Conservation (phyloP, 2,888 invertebrate species). For the Harpalus rufipes region DNA sequence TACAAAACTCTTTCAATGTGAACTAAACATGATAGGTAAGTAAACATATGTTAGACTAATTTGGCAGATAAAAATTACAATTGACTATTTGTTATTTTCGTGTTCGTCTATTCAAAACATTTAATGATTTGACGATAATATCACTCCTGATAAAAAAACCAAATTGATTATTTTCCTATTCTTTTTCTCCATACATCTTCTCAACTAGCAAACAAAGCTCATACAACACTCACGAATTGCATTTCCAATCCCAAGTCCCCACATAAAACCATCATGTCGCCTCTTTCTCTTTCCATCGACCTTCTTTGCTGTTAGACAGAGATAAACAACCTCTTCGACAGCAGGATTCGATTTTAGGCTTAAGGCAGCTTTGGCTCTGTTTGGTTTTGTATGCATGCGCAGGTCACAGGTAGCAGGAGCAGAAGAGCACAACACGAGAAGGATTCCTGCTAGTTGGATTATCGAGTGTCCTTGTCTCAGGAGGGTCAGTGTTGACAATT, state of each 20-base stretch:
- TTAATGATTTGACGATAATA: neutral
- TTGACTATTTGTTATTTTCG: no score
- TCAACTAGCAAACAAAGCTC: conserved; percentile 44
- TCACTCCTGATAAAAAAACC: neutral
- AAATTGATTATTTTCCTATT: neutral
- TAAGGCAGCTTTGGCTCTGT: conserved; percentile 58
- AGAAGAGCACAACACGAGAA: conserved; percentile 23
- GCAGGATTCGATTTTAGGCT: conserved; percentile 64
- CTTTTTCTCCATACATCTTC: neutral
- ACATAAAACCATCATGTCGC: conserved; percentile 43
- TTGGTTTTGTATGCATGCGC: conserved; percentile 59
- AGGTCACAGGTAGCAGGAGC: conserved; percentile 17
- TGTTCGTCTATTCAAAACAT: neutral
- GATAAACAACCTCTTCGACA: conserved; percentile 24
- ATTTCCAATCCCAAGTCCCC: conserved; percentile 38
- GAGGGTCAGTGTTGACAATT: conserved; percentile 30
- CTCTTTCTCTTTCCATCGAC: neutral
- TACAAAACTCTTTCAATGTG: no score
- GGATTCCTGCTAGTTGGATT: conserved; percentile 41
- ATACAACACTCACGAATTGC: conserved; percentile 52
- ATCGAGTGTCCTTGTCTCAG: conserved; percentile 35
- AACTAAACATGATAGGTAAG: no score
- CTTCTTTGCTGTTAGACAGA: neutral
- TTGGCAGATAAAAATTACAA: no score
- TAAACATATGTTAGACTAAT: no score